A percentile compares a stretch with the other conserved stretches of the same genome.
Conservation (phyloP, 2,797 vertebrate genomes). For the Discoglossus pictus region DNA sequence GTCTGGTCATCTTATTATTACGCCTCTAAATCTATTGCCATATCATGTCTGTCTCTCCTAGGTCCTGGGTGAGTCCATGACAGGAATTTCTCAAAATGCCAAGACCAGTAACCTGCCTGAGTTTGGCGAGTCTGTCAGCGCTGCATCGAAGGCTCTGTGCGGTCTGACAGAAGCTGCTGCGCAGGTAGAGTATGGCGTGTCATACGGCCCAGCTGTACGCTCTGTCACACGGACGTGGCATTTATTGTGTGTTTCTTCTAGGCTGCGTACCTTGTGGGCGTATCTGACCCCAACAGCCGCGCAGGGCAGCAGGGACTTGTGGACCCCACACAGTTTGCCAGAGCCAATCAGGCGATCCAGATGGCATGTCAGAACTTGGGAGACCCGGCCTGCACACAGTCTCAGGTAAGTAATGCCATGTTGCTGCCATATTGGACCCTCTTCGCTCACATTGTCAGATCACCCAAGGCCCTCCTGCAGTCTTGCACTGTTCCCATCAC, state of each 20-base stretch:
- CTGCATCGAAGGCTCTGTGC: slow-evolving; percentile 91
- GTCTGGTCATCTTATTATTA: too few relatives aligned
- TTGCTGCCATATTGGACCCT: neutral
- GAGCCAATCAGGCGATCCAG: slow-evolving; percentile 96
- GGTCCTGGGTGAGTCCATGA: slow-evolving; percentile 96
- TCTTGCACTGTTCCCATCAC: neutral
- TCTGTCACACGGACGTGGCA: too few relatives aligned
- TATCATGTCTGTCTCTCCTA: slow-evolving; percentile 52
- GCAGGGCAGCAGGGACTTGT: slow-evolving; percentile 94
- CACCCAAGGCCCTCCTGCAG: too few relatives aligned
- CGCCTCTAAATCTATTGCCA: too few relatives aligned
- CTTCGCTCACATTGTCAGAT: too few relatives aligned
- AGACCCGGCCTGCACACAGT: slow-evolving; percentile 93
- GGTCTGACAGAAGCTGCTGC: slow-evolving; percentile 93
- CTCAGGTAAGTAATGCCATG: slow-evolving; percentile 77
- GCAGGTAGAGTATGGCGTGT: too few relatives aligned
- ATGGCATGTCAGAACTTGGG: slow-evolving; percentile 98
- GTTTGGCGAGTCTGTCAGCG: slow-evolving; percentile 89
- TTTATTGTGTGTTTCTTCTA: slow-evolving; percentile 53
- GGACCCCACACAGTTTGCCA: slow-evolving; percentile 93
- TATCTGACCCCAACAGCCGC: slow-evolving; percentile 92
- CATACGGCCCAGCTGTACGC: too few relatives aligned
- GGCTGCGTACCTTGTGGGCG: slow-evolving; percentile 91
- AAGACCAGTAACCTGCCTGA: slow-evolving; percentile 94
- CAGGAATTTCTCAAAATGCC: slow-evolving; percentile 95